These are phyloP conservation scores for Enteromius argenteus DNA, from an alignment of 2,797 vertebrate species.

Conservation along the genomic window DNA sequence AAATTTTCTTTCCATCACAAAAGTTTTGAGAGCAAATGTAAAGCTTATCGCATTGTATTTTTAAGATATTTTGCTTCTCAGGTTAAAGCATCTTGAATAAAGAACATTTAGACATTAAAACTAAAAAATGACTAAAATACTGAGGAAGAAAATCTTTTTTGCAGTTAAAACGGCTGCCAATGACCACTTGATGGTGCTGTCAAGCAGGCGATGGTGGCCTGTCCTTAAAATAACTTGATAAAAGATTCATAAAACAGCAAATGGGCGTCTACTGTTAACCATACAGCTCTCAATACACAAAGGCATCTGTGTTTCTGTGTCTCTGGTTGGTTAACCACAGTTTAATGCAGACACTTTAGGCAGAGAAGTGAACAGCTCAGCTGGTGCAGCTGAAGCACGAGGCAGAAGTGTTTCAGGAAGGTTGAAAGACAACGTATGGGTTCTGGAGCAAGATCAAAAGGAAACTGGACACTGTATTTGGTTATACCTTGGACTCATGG, in stretches of 20 bases:
- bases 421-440: background rate
- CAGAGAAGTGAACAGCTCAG: background rate
- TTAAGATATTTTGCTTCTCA: background rate
- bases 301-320: conserved; percentile 10
- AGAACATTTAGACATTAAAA: background rate
- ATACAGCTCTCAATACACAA: background rate
- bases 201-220: conserved; percentile 35
- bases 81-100: background rate
- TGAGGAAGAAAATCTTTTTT: background rate
- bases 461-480: background rate
- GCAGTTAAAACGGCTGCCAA: background rate
- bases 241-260: background rate
- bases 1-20: background rate
- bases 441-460: background rate
- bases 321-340: conserved; percentile 15
- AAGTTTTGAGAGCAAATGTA: background rate
- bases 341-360: background rate
- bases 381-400: background rate
- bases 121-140: background rate
- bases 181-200: conserved; percentile 61
- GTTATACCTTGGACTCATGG: background rate
- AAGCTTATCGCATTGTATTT: too few species aligned
- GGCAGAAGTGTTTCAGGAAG: background rate
- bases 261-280: background rate
- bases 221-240: background rate